A percentile compares a stretch with the other conserved stretches of the same genome.
These are phyloP conservation scores for Aotus griseimembra DNA, from an alignment of 2,797 vertebrate genomes.

Conservation along the genomic window DNA sequence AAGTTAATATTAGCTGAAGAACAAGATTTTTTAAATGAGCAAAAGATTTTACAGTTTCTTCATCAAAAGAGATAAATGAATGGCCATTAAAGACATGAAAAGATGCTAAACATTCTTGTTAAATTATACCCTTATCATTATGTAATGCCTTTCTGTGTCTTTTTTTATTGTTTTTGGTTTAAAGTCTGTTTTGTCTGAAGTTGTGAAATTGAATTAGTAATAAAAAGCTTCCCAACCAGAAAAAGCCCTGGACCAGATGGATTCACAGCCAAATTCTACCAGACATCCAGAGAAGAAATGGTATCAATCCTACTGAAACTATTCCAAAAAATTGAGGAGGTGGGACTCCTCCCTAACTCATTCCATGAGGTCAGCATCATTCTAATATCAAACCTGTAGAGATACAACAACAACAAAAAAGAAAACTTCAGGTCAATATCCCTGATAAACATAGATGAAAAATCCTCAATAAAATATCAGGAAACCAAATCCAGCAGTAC, in stretches of 20 bases:
- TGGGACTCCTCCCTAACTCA: background rate
- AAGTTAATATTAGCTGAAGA: background rate
- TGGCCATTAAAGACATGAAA: background rate
- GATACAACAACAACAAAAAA: background rate
- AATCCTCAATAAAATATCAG: background rate
- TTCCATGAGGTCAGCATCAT: background rate
- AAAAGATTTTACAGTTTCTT: background rate
- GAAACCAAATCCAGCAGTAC: background rate
- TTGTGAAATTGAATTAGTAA: background rate
- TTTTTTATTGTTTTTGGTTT: background rate
- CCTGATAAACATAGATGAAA: background rate
- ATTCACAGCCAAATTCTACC: background rate
- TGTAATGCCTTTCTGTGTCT: background rate
- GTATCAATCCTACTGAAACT: background rate
- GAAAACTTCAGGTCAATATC: background rate
- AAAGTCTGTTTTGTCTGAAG: background rate
- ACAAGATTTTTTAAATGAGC: background rate
- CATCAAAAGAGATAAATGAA: background rate
- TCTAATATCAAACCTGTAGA: background rate
- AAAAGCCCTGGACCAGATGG: background rate
- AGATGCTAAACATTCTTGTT: background rate
- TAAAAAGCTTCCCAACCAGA: background rate
- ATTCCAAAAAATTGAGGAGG: background rate
- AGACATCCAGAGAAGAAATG: background rate
- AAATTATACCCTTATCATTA: background rate